phyloP scores from a whole-genome alignment of 2,888 invertebrate genomes.

The Cephonodes hylas region DNA sequence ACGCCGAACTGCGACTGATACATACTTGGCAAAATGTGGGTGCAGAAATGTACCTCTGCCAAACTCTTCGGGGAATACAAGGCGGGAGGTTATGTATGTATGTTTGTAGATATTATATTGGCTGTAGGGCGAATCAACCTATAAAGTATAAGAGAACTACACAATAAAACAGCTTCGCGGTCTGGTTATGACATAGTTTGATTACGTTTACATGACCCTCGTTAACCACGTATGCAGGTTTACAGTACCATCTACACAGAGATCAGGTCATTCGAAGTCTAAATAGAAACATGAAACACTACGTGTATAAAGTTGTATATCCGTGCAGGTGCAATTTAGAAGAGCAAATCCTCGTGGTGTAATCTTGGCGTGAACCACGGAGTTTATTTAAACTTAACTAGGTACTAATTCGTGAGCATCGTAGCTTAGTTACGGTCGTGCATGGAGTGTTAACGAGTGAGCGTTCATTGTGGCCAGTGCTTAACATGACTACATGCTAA shows the following conservation, averaged over 20 bases:
- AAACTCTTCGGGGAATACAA: no score
- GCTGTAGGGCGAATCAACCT: no score
- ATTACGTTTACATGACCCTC: no score
- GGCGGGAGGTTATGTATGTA: no score
- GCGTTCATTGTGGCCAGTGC: neutral
- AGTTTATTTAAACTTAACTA: constrained; percentile 8
- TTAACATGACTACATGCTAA: neutral
- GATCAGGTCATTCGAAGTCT: neutral
- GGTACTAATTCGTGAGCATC: constrained; percentile 1
- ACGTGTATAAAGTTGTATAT: neutral
- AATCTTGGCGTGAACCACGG: constrained; percentile 6
- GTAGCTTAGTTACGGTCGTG: neutral
- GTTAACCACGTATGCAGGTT: neutral
- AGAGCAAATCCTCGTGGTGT: neutral
- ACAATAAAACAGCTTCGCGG: no score
- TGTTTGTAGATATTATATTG: no score
- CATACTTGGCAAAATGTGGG: no score
- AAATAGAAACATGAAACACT: neutral
- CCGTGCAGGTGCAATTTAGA: neutral
- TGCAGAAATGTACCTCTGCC: no score
- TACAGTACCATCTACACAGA: neutral
- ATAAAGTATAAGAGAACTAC: no score
- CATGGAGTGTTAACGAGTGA: neutral
- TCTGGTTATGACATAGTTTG: no score
- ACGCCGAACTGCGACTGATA: no score